phyloP scores from a whole-genome alignment of 2,888 invertebrate species.

The Brachycybe producta region DNA sequence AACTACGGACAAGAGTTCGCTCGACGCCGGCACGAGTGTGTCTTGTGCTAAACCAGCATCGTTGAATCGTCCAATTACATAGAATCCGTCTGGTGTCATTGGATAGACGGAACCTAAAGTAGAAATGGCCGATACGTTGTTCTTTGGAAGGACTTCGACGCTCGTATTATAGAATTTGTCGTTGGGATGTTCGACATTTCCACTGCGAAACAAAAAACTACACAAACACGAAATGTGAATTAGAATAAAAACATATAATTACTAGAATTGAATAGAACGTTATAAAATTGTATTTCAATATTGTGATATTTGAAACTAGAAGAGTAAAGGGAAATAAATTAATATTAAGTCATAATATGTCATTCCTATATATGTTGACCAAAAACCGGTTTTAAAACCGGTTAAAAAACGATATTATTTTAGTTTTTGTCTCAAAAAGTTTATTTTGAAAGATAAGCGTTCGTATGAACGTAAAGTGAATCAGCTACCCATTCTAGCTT shows the following conservation, averaged over 20 bases:
- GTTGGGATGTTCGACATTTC: slow-evolving; percentile 75
- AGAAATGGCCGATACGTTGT: slow-evolving; percentile 19
- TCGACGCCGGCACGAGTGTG: slow-evolving; percentile 44
- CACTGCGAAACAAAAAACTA: slow-evolving; percentile 71
- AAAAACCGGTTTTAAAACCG: too few species aligned
- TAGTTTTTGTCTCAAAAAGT: too few species aligned
- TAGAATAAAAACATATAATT: slow-evolving; percentile 4
- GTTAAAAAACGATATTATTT: too few species aligned
- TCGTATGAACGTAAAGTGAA: too few species aligned
- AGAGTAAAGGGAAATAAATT: too few species aligned
- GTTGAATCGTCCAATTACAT: slow-evolving; percentile 62
- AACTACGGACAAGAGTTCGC: slow-evolving; percentile 55
- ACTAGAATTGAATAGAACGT: too few species aligned
- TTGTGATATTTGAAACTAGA: too few species aligned
- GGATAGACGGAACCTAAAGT: slow-evolving; percentile 31
- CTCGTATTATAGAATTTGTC: slow-evolving; percentile 79
- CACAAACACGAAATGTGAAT: slow-evolving; percentile 1
- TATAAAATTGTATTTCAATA: too few species aligned
- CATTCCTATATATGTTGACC: too few species aligned
- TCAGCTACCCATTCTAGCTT: too few species aligned
- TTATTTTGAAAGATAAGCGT: too few species aligned
- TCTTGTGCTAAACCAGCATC: slow-evolving; percentile 69
- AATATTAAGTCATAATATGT: too few species aligned
- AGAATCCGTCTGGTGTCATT: slow-evolving; percentile 52
- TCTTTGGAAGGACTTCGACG: slow-evolving; percentile 56